Conservation (phyloP, 2,888 invertebrate genomes). For the Epistrophe grossulariae region DNA sequence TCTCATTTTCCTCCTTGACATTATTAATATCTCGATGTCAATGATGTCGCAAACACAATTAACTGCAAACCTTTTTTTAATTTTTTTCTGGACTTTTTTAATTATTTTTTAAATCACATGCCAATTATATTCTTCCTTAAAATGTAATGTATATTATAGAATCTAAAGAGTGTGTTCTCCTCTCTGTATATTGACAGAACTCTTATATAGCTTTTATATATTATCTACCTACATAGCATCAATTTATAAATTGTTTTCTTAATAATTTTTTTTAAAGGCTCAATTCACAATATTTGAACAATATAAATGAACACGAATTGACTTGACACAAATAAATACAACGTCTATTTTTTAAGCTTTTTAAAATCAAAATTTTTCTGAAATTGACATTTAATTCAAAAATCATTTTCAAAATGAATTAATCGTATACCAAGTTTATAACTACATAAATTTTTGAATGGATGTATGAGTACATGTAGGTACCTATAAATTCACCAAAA, state of each 20-base stretch:
- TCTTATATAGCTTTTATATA: no score
- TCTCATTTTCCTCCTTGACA: no score
- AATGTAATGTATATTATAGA: not conserved
- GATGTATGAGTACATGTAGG: not conserved
- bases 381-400: constrained; percentile 34
- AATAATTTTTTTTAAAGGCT: not conserved
- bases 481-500: no score
- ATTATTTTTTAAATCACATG: not conserved
- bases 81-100: not conserved
- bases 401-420: not conserved
- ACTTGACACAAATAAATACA: not conserved
- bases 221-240: no score
- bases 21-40: no score
- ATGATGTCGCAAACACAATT: no score
- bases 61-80: no score
- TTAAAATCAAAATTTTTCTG: no score
- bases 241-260: no score
- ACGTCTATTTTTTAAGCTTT: no score
- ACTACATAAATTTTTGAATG: not conserved
- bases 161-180: no score
- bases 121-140: not conserved
- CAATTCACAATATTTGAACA: not conserved
- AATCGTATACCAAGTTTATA: not conserved
- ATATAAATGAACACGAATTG: not conserved
- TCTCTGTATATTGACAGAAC: no score